Conservation (phyloP, 2,888 invertebrate species). For the Sesamia inferens region DNA sequence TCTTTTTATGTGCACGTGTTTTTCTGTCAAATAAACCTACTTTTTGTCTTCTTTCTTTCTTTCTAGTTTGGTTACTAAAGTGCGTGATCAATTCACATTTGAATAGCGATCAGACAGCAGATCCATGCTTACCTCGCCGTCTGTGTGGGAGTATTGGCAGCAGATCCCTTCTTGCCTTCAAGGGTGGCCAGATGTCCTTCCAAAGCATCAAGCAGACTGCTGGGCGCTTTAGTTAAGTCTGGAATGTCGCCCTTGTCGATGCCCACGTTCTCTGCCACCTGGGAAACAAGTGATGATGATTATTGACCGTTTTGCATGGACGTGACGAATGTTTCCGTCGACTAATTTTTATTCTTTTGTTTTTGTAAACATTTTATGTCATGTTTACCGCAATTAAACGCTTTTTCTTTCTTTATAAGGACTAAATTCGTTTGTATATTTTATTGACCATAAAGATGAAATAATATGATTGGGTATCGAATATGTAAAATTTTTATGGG, state of each 20-base stretch:
- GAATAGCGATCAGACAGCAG: neutral
- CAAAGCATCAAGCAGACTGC: slow-evolving; percentile 98
- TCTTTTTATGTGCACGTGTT: neutral
- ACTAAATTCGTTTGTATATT: neutral
- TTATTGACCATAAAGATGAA: neutral
- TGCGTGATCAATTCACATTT: neutral
- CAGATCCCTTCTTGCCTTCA: slow-evolving; percentile 97
- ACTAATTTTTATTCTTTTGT: too few relatives aligned
- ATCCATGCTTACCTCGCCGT: slow-evolving; percentile 92
- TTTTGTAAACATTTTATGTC: too few relatives aligned
- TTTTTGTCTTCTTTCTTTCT: neutral
- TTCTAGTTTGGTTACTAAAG: neutral
- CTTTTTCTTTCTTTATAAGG: too few relatives aligned
- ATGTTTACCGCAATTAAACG: too few relatives aligned
- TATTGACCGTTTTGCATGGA: too few relatives aligned
- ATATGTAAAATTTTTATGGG: neutral
- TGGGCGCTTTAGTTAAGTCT: slow-evolving; percentile 99
- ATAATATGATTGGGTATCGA: neutral
- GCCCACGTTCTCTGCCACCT: slow-evolving; percentile 95
- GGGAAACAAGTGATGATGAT: slow-evolving; percentile 42
- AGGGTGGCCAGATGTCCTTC: slow-evolving; percentile 98
- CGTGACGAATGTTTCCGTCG: too few relatives aligned
- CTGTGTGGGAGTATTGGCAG: slow-evolving; percentile 96
- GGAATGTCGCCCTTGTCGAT: slow-evolving; percentile 99
- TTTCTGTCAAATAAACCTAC: neutral